Evolutionary conservation across 2,797 vertebrate species (phyloP), one percentile per base, ranked within the genome.

Genomic region (Hyperoplus lanceolatus): DNA sequence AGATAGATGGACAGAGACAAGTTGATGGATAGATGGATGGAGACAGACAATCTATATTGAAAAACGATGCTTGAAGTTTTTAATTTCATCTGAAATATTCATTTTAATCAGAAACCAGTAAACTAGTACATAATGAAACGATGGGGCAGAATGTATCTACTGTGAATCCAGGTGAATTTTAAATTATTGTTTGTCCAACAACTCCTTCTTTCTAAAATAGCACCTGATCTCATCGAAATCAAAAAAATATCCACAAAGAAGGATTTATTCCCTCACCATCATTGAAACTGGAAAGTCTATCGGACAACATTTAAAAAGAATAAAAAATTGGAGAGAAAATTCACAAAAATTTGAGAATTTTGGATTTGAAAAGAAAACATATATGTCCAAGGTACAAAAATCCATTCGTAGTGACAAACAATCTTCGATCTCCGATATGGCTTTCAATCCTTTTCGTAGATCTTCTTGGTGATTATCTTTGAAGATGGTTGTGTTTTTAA

Each of bases 41-140:
- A 7, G 48, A 51, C 45, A 36, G 3, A 36, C 11, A 36, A 36
- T 11, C 2, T 58, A 29, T 38, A 49, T 6, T 68, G 43, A 68
- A 5, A 29, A 15, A 69, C 54, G 46, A 46, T 8, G 15, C 21
- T 12, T 36, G 36, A 56, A 13, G 29, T 29, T 10, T 63, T n/a
- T 71, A 18, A 0, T 29, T 15, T 66, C 50, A 54, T 54, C 9
- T 63, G n/a, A 70, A 61, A 53, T 36, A 45, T 41, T 21, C 6
- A 38, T 63, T 58, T 63, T 66, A 43, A 75, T 78, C 18, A 53
- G 14, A 77, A 69, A 56, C 15, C 1, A 12, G 45, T 65, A 77
- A 69, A 56, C 15, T 4, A 12, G 45, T 65, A 36, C 38, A 68
- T 64, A 70, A 74, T 2, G 0, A 45, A 42, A 43, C 21, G 42